Conservation (phyloP, 2,797 vertebrate species). For the Microctenopoma lineatum region DNA sequence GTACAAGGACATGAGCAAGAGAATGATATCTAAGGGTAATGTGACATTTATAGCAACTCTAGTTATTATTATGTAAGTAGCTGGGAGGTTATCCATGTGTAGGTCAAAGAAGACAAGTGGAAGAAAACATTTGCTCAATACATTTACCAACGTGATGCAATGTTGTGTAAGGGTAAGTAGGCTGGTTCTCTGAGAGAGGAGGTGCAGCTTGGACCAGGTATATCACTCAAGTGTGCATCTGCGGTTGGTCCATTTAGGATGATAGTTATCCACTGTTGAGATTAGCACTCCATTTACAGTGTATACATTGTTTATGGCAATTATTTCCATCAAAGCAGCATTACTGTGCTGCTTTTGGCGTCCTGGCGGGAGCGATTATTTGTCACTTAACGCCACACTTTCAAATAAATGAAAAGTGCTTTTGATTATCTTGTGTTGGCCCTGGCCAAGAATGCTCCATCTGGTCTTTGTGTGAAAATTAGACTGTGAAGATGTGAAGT, state of each 20-base stretch:
- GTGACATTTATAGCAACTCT: slow-evolving; percentile 59
- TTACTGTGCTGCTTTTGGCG: slow-evolving; percentile 3
- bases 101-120: slow-evolving; percentile 26
- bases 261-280: background rate
- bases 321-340: slow-evolving; percentile 15
- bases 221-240: slow-evolving; percentile 14
- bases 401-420: slow-evolving; percentile 62
- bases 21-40: slow-evolving; percentile 47
- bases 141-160: slow-evolving; percentile 16
- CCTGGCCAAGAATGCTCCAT: slow-evolving; percentile 37
- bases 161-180: background rate
- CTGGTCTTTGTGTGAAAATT: slow-evolving; percentile 54
- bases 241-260: slow-evolving; percentile 6
- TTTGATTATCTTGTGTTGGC: slow-evolving; percentile 52
- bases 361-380: slow-evolving; percentile 18
- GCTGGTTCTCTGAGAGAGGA: background rate
- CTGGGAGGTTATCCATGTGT: slow-evolving; percentile 40
- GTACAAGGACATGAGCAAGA: slow-evolving; percentile 1
- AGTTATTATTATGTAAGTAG: slow-evolving; percentile 32
- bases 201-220: background rate
- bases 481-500: slow-evolving; percentile 13
- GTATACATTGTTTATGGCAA: background rate
- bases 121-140: slow-evolving; percentile 9
- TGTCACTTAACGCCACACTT: slow-evolving; percentile 38
- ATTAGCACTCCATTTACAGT: slow-evolving; percentile 1